Evolutionary conservation across 2,888 invertebrate genomes (phyloP).

Genomic region (Trichopoda pennipes): DNA sequence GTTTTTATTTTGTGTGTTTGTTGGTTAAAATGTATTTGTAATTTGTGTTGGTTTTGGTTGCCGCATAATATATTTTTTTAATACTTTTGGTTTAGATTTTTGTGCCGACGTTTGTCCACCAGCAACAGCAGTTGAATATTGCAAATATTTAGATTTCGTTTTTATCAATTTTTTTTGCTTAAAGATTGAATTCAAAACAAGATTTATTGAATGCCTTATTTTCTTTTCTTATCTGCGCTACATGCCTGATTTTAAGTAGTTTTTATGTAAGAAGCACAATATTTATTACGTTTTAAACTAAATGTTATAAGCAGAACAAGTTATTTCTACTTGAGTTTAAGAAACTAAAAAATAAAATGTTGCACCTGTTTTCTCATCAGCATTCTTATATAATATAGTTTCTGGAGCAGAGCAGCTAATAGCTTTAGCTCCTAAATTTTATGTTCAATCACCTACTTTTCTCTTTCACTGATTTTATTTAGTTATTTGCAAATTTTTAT

Average conservation of each 20-base stretch:
- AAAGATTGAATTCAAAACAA: constrained; percentile 41
- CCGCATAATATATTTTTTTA: constrained; percentile 52
- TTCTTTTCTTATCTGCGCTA: constrained; percentile 16
- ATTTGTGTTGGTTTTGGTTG: constrained; percentile 37
- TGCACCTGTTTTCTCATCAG: no score
- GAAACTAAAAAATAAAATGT: not conserved
- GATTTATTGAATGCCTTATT: constrained; percentile 49
- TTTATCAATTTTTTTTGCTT: not conserved
- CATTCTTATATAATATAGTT: no score
- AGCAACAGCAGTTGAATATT: constrained; percentile 30
- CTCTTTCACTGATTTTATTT: no score
- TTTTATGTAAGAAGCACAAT: constrained; percentile 65
- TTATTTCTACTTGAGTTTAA: constrained; percentile 11
- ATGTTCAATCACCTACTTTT: no score
- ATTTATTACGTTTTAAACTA: constrained; percentile 45
- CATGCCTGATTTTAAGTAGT: constrained; percentile 29
- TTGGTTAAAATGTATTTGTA: constrained; percentile 26
- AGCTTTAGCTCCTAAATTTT: no score
- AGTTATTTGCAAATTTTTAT: no score
- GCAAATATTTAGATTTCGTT: constrained; percentile 14
- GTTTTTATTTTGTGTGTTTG: constrained; percentile 26
- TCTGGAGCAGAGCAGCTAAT: no score
- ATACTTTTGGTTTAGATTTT: constrained; percentile 52
- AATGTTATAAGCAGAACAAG: constrained; percentile 64
- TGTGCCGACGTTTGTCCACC: constrained; percentile 52